Percentiles rank a stretch among this genome's conserved stretches.
Evolutionary conservation across 2,797 vertebrate species (phyloP).

Genomic region (Thamnophis elegans): DNA sequence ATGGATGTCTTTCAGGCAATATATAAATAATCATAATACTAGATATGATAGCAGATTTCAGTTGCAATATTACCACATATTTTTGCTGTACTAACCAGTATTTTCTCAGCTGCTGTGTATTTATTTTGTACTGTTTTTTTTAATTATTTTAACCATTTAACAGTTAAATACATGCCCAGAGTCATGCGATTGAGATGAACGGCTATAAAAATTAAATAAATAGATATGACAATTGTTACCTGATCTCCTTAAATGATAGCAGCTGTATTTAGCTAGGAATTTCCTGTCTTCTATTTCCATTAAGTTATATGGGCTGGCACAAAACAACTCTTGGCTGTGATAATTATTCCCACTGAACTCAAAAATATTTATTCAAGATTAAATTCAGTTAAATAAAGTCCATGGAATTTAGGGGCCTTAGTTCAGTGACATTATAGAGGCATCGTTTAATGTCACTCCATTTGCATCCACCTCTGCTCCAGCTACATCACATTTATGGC

Average conservation of each 20-base stretch:
- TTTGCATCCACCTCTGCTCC: background rate
- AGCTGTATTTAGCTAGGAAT: background rate
- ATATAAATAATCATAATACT: background rate
- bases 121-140: background rate
- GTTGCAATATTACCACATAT: background rate
- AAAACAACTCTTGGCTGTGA: background rate
- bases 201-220: background rate
- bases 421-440: background rate
- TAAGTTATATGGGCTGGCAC: background rate
- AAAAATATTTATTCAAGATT: background rate
- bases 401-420: background rate
- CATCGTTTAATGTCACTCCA: background rate
- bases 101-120: background rate
- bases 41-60: background rate
- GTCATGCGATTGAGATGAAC: background rate
- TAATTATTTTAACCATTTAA: background rate
- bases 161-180: background rate
- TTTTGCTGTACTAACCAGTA: background rate
- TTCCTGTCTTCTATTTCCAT: background rate
- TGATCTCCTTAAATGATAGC: background rate
- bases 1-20: background rate
- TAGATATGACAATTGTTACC: background rate
- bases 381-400: background rate
- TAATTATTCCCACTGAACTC: background rate
- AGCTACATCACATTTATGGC: background rate